Evolutionary conservation across 1,140 invertebrate species (phyloP).

Genomic region (Venturia canescens): DNA sequence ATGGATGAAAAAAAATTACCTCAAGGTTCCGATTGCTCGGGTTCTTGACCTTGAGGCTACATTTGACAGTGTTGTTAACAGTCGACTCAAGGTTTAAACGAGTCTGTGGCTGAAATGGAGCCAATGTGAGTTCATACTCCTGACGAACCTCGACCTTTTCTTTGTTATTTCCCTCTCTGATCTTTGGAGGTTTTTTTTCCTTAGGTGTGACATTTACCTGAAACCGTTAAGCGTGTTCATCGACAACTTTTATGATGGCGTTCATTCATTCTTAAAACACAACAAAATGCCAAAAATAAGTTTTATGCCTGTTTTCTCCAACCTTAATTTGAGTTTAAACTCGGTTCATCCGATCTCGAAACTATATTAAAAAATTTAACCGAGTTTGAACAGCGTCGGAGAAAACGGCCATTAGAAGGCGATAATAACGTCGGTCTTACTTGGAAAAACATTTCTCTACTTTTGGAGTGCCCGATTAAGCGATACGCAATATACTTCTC

Average conservation of each 20-base stretch:
- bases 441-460: conserved; percentile 62
- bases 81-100: conserved; percentile 63
- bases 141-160: conserved; percentile 34
- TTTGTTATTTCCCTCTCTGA: conserved; percentile 28
- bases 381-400: too few species aligned
- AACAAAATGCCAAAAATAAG: conserved; percentile 37
- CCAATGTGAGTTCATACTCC: conserved; percentile 60
- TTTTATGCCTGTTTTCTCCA: too few species aligned
- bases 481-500: background rate
- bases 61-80: conserved; percentile 57
- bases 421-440: conserved; percentile 51
- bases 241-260: conserved; percentile 56
- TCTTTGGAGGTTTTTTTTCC: conserved; percentile 54
- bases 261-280: conserved; percentile 59
- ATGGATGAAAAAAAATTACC: conserved; percentile 53
- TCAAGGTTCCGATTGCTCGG: conserved; percentile 57
- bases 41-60: conserved; percentile 65
- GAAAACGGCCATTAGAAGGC: too few species aligned
- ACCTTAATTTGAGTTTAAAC: too few species aligned
- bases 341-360: too few species aligned
- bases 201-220: conserved; percentile 65
- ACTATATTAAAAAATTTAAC: too few species aligned
- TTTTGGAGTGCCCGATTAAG: background rate
- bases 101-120: conserved; percentile 70
- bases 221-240: too few species aligned